Evolutionary conservation across 2,797 vertebrate genomes (phyloP).

Genomic region (Macroramphosus scolopax): DNA sequence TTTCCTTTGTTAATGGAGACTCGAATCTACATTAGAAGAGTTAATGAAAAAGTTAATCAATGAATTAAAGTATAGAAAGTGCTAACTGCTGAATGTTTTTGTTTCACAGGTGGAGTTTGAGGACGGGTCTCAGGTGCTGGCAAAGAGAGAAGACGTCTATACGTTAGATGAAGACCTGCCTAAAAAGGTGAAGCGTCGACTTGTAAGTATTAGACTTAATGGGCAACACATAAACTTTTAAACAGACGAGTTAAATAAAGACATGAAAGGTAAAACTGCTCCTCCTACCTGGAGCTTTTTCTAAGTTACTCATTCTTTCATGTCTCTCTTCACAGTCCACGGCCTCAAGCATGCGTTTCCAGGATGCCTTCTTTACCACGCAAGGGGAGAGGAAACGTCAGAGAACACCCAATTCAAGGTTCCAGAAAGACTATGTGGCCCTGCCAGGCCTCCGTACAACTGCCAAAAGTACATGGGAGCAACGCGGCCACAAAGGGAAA

Average conservation of each 20-base stretch:
- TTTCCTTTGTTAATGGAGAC: no score
- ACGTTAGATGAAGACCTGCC: conserved; percentile 94
- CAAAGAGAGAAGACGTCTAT: conserved; percentile 95
- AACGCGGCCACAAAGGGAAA: conserved; percentile 83
- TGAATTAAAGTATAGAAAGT: no score
- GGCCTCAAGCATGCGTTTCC: conserved; percentile 94
- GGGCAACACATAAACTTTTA: no score
- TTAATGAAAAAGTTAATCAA: no score
- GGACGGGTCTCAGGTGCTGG: conserved; percentile 92
- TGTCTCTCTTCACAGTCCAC: conserved; percentile 84
- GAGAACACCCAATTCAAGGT: conserved; percentile 89
- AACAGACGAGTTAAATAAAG: no score
- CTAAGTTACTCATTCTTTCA: neutral
- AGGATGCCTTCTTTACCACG: conserved; percentile 90
- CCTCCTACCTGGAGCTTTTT: conserved; percentile 2
- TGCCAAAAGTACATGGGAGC: conserved; percentile 87
- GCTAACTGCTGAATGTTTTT: conserved; percentile 6
- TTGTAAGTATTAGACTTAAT: conserved; percentile 84
- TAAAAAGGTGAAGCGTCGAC: conserved; percentile 95
- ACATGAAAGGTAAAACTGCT: neutral
- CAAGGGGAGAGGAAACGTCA: conserved; percentile 91
- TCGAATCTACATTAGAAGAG: no score
- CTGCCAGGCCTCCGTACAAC: conserved; percentile 86
- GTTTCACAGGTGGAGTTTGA: conserved; percentile 93
- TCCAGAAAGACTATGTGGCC: conserved; percentile 93